A percentile compares a stretch with the other conserved stretches of the same genome.
Evolutionary conservation across 2,888 invertebrate species (phyloP).

Genomic region (Molorchus minor): DNA sequence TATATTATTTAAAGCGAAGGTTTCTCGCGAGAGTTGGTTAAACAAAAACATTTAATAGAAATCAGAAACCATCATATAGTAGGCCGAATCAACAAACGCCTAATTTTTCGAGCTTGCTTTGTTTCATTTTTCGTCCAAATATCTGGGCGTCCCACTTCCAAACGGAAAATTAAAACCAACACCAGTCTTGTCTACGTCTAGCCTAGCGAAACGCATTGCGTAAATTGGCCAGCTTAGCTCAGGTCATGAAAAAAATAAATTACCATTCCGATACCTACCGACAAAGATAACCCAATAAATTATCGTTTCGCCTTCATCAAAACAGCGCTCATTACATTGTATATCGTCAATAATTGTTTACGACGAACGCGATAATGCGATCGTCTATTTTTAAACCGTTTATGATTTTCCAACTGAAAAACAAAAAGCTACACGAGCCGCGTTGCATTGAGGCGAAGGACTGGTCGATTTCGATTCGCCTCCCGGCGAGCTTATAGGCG

Average conservation of each 20-base stretch:
- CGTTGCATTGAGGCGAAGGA: conserved; percentile 66
- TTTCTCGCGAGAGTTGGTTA: too few species aligned
- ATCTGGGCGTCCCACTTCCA: conserved; percentile 15
- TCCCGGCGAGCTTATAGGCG: conserved; percentile 52
- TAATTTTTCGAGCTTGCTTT: too few species aligned
- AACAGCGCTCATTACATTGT: conserved; percentile 6
- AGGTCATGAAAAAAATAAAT: conserved; percentile 28
- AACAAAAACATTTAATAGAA: too few species aligned
- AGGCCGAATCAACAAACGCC: too few species aligned
- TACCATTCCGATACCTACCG: conserved; percentile 15
- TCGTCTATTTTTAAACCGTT: conserved; percentile 27
- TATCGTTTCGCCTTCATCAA: too few species aligned
- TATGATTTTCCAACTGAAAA: conserved; percentile 31
- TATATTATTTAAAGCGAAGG: too few species aligned
- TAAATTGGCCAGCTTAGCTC: conserved; percentile 21
- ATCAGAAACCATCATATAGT: too few species aligned
- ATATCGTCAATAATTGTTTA: conserved; percentile 25
- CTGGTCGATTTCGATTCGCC: conserved; percentile 62
- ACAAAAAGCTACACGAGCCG: conserved; percentile 54
- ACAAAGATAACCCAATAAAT: conserved; percentile 1
- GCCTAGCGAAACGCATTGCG: conserved; percentile 18
- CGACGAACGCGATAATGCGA: conserved; percentile 7
- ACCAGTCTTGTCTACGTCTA: conserved; percentile 30
- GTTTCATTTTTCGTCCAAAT: background rate
- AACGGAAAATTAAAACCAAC: conserved; percentile 14